Evolutionary conservation across 30 jellyfish, hydroid and myxozoan genomes (phyloP).

Genomic region (Aurelia sp.): DNA sequence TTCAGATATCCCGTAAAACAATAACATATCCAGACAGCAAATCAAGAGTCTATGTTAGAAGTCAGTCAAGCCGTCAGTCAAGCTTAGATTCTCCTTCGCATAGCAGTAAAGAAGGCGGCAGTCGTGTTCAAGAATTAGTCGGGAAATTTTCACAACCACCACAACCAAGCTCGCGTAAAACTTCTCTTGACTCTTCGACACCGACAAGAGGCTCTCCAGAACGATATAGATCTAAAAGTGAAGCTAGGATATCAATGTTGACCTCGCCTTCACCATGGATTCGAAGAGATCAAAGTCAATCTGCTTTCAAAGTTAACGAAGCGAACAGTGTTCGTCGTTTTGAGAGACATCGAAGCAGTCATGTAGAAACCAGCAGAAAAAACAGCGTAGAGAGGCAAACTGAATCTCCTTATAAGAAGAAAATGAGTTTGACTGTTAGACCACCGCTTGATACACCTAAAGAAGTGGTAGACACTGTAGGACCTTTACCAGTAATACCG

Average conservation of each 20-base stretch:
- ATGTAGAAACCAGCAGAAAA: constrained; percentile 5
- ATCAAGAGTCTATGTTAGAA: background rate
- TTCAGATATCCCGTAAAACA: constrained; percentile 23
- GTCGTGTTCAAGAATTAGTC: constrained; percentile 69
- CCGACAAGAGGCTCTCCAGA: constrained; percentile 38
- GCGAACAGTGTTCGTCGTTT: constrained; percentile 32
- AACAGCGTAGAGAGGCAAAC: background rate
- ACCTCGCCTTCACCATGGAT: constrained; percentile 82
- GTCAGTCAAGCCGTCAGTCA: constrained; percentile 46
- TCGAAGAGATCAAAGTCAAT: constrained; percentile 36
- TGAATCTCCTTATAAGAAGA: constrained; percentile 53
- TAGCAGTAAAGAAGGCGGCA: constrained; percentile 34
- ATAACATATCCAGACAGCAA: constrained; percentile 17
- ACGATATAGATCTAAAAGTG: constrained; percentile 51
- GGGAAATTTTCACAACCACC: constrained; percentile 53
- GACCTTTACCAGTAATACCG: constrained; percentile 65
- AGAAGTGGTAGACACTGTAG: constrained; percentile 13
- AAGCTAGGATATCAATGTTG: constrained; percentile 71
- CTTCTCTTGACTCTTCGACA: constrained; percentile 52
- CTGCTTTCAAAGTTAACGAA: constrained; percentile 11
- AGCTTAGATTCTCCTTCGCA: constrained; percentile 34
- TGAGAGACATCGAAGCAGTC: constrained; percentile 36
- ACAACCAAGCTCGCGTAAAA: constrained; percentile 22
- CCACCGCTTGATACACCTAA: constrained; percentile 44
- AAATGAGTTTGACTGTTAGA: constrained; percentile 50